Percentiles rank a stretch among this genome's conserved stretches.
Conservation (phyloP, 2,888 invertebrate species). For the Lasioglossum malachurum region DNA sequence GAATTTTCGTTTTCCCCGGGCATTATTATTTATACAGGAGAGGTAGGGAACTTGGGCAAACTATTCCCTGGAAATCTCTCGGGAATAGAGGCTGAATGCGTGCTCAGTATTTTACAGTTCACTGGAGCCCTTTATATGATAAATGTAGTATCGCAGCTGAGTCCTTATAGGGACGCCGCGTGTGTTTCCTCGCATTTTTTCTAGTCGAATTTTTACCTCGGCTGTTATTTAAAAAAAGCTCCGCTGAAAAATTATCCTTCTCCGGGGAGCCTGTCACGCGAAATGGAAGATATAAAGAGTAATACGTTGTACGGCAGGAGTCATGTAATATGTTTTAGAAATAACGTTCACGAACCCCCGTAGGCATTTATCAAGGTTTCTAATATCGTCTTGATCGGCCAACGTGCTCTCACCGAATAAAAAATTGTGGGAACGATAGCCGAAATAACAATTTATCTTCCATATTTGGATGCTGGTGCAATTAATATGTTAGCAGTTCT, state of each 20-base stretch:
- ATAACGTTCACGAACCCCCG: background rate
- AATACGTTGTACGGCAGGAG: slow-evolving; percentile 3
- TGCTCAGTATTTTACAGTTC: slow-evolving; percentile 20
- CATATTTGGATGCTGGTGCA: background rate
- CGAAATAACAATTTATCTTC: background rate
- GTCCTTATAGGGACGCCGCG: slow-evolving; percentile 9
- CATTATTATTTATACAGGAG: slow-evolving; percentile 8
- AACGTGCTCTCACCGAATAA: background rate
- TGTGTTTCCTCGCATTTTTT: slow-evolving; percentile 15
- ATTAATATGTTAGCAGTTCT: background rate
- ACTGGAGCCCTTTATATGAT: slow-evolving; percentile 29
- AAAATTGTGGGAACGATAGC: background rate
- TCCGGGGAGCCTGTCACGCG: background rate
- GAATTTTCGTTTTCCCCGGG: background rate
- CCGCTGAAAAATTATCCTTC: slow-evolving; percentile 4
- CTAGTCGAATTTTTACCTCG: slow-evolving; percentile 7
- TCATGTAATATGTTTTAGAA: slow-evolving; percentile 12
- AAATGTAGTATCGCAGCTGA: slow-evolving; percentile 31
- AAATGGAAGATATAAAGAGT: slow-evolving; percentile 5
- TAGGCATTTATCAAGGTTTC: background rate
- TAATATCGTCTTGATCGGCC: slow-evolving; percentile 2
- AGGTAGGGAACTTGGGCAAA: slow-evolving; percentile 14
- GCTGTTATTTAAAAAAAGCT: slow-evolving; percentile 2
- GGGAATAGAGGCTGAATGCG: slow-evolving; percentile 20
- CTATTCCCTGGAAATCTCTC: slow-evolving; percentile 23